Evolutionary conservation across 1,140 invertebrate species (phyloP), one percentile per base, ranked within the genome.

Genomic region (Caerostris darwini): DNA sequence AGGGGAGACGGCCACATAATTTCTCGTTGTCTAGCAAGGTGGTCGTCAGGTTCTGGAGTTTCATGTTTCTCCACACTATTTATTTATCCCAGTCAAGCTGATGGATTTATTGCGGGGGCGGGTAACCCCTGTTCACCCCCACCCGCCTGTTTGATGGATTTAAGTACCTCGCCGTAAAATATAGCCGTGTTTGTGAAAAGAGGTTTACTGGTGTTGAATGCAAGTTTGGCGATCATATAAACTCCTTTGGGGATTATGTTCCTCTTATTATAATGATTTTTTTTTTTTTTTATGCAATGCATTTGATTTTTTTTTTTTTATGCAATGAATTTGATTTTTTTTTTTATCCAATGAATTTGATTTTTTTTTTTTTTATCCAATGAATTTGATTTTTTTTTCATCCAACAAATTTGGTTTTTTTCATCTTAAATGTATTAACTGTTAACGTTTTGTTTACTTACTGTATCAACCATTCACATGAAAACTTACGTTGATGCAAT

Each of bases 61-160:
- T 88, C 58, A 3, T 56, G 61, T 19, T 58, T 88, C 59, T 12
- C 14, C 10, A 19, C 3, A 12, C 50, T 88, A 88, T 88, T 88
- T 88, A 88, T 88, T 88, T 88, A 88, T 88, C 67, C 34, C 8
- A 61, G 58, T 88, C 5, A 7, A 54, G 61, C 67, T 88, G 86
- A 88, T 7, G 67, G 86, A 88, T 88, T 88, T 61, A 88, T 54
- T 58, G 17, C 12, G 3, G 10, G 10, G 7, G 6, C 5, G 4
- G 14, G 57, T 14, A 67, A 10, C 14, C 61, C 83, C 2, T 59
- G n/a, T 19, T 4, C 82, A 19, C 53, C 54, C 17, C 5, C 54
- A 7, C 54, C 54, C 83, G 7, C 17, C 58, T 58, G 7, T 19
- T 85, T 85, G 83, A 58, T 34, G 12, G 83, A 8, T 85, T 17